A percentile compares a stretch with the other conserved stretches of the same genome.
Conservation (phyloP, 2,113 vertebrate genomes). For the Gymnorhina tibicen region DNA sequence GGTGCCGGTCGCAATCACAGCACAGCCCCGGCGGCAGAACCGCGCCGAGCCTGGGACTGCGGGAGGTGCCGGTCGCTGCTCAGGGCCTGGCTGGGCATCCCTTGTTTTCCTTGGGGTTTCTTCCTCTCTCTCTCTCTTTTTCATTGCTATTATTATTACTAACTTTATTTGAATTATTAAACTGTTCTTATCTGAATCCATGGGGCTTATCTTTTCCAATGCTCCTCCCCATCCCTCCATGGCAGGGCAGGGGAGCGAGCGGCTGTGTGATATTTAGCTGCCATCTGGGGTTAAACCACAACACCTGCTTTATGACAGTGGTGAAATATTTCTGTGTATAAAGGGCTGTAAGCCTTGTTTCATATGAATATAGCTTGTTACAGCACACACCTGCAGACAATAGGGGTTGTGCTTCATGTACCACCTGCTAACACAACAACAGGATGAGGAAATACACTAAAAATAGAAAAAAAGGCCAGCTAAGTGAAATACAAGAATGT, state of each 20-base stretch:
- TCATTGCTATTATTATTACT: neutral
- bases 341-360: neutral
- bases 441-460: slow-evolving; percentile 39
- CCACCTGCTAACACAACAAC: slow-evolving; percentile 34
- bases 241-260: neutral
- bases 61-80: neutral
- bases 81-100: neutral
- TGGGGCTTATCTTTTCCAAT: neutral
- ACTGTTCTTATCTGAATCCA: neutral
- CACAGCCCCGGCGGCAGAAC: neutral
- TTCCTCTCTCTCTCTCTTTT: neutral
- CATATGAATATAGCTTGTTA: neutral
- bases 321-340: neutral
- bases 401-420: neutral
- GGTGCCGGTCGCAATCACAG: neutral
- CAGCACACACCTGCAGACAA: slow-evolving; percentile 41
- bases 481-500: neutral
- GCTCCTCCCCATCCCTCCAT: neutral
- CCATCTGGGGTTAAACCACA: neutral
- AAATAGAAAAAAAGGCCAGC: neutral
- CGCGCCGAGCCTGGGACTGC: neutral
- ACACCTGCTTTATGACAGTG: neutral
- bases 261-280: neutral
- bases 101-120: neutral
- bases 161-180: neutral